Percentiles rank a stretch among this genome's conserved stretches.
Conservation (phyloP, 2,888 invertebrate genomes). For the Asteroscopus sphinx region DNA sequence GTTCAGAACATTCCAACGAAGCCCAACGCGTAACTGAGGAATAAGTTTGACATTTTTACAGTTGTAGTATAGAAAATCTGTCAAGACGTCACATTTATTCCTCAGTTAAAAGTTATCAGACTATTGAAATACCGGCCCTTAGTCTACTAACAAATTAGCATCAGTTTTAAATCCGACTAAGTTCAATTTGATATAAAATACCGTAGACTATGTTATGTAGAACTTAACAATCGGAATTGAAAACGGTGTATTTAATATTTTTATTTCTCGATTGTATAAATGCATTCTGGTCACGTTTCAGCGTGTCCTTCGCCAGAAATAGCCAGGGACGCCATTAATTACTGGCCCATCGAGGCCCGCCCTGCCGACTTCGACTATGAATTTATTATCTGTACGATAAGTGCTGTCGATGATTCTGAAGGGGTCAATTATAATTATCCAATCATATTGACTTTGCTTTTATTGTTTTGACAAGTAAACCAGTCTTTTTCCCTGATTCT, state of each 20-base stretch:
- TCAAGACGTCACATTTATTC: no score
- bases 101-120: no score
- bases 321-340: constrained; percentile 74
- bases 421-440: constrained; percentile 54
- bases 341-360: constrained; percentile 54
- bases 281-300: constrained; percentile 68
- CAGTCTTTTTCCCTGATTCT: neutral
- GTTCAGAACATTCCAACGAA: no score
- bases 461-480: neutral
- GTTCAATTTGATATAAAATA: no score
- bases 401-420: constrained; percentile 52
- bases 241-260: constrained; percentile 31
- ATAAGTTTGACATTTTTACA: no score
- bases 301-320: constrained; percentile 74
- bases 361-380: constrained; percentile 67
- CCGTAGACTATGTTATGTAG: no score
- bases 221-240: constrained; percentile 31
- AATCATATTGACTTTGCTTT: constrained; percentile 14
- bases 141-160: no score
- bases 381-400: constrained; percentile 70
- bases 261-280: constrained; percentile 45
- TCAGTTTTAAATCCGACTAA: no score
- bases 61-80: no score
- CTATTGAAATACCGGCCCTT: no score
- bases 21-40: no score